A percentile compares a stretch with the other conserved stretches of the same genome.
Conservation (phyloP, 2,888 invertebrate species). For the Sepioteuthis lessoniana region DNA sequence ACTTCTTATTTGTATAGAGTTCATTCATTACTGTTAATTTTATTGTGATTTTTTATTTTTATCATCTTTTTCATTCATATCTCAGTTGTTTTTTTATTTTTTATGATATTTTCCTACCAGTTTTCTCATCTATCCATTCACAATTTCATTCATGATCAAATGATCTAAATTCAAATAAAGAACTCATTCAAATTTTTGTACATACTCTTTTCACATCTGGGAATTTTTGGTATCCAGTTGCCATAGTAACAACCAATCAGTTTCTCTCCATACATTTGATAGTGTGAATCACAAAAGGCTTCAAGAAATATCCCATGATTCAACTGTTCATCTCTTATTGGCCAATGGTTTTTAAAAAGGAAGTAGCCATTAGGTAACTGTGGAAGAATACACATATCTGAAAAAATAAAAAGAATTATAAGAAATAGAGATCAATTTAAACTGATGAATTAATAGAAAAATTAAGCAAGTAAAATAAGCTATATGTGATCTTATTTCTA, state of each 20-base stretch:
- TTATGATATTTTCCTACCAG: too few species aligned
- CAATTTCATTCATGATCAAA: too few species aligned
- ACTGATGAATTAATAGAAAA: too few species aligned
- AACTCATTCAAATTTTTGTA: neutral
- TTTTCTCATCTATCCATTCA: too few species aligned
- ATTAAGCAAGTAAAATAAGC: too few species aligned
- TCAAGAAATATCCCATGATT: constrained; percentile 35
- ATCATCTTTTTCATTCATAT: too few species aligned
- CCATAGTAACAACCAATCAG: constrained; percentile 20
- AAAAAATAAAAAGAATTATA: neutral
- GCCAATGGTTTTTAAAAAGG: constrained; percentile 37
- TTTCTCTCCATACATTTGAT: constrained; percentile 1
- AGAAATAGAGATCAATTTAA: neutral
- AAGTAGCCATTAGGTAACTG: neutral
- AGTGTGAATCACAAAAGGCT: neutral
- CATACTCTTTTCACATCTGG: constrained; percentile 24
- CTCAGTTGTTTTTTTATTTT: too few species aligned
- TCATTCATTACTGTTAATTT: too few species aligned
- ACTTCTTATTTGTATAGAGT: too few species aligned
- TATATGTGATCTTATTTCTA: too few species aligned
- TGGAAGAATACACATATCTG: constrained; percentile 1
- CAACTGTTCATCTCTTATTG: neutral
- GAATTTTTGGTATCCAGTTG: constrained; percentile 35
- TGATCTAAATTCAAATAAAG: neutral
- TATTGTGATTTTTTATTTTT: too few species aligned